Evolutionary conservation across 2,113 vertebrate genomes (phyloP).

Genomic region (Hippocampus abdominalis): DNA sequence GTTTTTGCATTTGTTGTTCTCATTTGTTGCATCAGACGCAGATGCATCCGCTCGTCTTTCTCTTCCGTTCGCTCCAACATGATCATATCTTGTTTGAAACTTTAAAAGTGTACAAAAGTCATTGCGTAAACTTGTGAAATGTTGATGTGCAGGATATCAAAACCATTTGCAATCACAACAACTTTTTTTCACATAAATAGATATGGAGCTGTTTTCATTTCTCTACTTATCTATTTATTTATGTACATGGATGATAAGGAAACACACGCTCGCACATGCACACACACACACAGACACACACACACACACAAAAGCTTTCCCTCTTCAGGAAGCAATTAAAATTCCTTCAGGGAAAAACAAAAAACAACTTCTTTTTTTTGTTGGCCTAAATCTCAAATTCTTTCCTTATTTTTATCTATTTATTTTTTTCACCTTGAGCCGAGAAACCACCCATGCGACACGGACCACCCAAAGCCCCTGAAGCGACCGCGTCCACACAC

Average conservation of each 20-base stretch:
- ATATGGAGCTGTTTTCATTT: too few relatives aligned
- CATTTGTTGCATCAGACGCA: too few relatives aligned
- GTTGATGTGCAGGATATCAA: too few relatives aligned
- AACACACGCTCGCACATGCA: neutral
- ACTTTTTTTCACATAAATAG: too few relatives aligned
- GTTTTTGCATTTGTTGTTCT: too few relatives aligned
- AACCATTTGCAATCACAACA: too few relatives aligned
- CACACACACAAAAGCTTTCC: neutral
- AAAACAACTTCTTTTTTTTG: conserved; percentile 50
- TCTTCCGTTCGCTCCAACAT: too few relatives aligned
- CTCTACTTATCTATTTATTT: too few relatives aligned
- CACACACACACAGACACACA: neutral
- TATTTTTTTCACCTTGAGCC: conserved; percentile 9
- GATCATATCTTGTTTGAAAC: too few relatives aligned
- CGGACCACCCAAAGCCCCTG: neutral
- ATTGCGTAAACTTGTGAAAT: too few relatives aligned
- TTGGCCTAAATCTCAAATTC: conserved; percentile 56
- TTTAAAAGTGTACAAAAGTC: too few relatives aligned
- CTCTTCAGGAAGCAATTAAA: conserved; percentile 66
- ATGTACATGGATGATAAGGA: conserved; percentile 57
- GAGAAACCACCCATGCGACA: conserved; percentile 15
- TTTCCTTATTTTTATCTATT: conserved; percentile 62
- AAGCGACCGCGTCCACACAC: neutral
- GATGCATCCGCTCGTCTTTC: too few relatives aligned
- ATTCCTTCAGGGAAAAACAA: conserved; percentile 65